Evolutionary conservation across 2,888 invertebrate genomes (phyloP), one percentile per base, ranked within the genome.

Genomic region (Torymus tubicola): DNA sequence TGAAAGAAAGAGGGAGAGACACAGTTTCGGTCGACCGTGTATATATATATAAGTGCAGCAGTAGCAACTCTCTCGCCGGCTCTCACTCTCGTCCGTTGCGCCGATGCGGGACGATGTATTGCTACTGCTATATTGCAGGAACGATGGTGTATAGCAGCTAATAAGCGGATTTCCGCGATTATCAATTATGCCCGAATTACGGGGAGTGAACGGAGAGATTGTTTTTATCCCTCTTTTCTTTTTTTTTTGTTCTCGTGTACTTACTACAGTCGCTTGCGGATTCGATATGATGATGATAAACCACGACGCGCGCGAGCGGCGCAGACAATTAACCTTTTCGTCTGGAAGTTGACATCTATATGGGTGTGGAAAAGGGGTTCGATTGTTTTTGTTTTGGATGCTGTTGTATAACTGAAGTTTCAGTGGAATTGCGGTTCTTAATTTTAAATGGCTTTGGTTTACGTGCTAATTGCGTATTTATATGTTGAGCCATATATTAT

Each of bases 111-210:
- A 21, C 18, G 50, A 52, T 31, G 31, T 8, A 5, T 3, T 31
- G 8, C 8, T 31, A 8, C 31, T 31, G 31, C 31, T 31, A n/a
- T n/a, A n/a, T n/a, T n/a, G 2, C 14, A 18, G 21, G 21, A 8
- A 18, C 16, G 21, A 8, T 58, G 53, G 3, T 52, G 50, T 71
- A 24, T 76, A 57, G 58, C 63, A 64, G 14, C 75, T 79, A 82
- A 82, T 79, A 69, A 82, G 79, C 79, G 81, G 81, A 82, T 82
- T 82, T 82, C 81, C 81, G 78, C 60, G 81, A 82, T 82, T 82
- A 79, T 65, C 81, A 82, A 82, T 79, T 79, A 72, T 63, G 71
- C 3, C 77, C 73, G 31, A 77, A 77, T 80, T 70, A 50, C 63
- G 50, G 24, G 31, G 55, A 50, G 8, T 68, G 50, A 31, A 8